Conservation (phyloP, 2,797 vertebrate species). For the Chiloscyllium punctatum region DNA sequence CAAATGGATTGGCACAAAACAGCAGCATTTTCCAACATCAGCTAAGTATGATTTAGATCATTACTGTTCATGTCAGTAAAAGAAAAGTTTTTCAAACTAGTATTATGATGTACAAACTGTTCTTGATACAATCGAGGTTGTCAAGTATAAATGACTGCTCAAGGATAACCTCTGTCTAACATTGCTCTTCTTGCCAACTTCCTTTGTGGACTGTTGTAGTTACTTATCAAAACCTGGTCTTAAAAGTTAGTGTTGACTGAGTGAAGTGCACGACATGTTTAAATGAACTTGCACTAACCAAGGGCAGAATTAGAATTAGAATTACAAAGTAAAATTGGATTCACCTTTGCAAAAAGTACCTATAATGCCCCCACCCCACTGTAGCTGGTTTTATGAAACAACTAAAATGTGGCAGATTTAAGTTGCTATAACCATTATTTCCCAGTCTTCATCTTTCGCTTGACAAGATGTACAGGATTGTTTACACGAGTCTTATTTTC, state of each 20-base stretch:
- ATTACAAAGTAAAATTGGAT: neutral
- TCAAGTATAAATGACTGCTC: neutral
- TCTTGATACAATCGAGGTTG: neutral
- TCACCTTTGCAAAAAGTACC: neutral
- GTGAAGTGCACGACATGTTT: neutral
- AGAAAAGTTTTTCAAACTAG: neutral
- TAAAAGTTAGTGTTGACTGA: neutral
- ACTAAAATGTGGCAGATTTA: neutral
- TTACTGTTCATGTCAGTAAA: neutral
- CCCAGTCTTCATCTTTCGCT: constrained; percentile 38
- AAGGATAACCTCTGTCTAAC: neutral
- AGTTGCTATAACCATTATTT: neutral
- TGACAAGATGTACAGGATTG: constrained; percentile 43
- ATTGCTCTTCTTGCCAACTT: neutral
- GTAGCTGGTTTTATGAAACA: neutral
- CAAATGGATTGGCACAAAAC: neutral
- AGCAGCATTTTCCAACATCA: neutral
- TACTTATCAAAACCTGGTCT: neutral
- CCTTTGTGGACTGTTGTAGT: neutral
- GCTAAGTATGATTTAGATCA: neutral
- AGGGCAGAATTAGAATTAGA: neutral
- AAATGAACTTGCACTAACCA: neutral
- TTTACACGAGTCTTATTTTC: constrained; percentile 47
- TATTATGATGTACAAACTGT: neutral
- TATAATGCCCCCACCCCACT: neutral